Conservation (phyloP, 2,888 invertebrate genomes). For the Neelides folsomi region DNA sequence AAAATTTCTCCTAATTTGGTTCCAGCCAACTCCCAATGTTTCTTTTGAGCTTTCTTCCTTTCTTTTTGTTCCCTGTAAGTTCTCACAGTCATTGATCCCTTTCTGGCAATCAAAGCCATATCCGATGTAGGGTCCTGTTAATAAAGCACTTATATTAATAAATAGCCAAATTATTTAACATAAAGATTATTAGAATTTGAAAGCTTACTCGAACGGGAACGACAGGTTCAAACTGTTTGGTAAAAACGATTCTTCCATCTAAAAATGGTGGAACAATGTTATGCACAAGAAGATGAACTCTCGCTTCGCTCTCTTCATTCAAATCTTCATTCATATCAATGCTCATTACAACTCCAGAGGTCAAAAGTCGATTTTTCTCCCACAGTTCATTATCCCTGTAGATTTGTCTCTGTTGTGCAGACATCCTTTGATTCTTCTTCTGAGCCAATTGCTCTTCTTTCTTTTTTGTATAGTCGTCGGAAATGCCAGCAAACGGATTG, state of each 20-base stretch:
- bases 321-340: slow-evolving; percentile 80
- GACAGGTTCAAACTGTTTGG: slow-evolving; percentile 98
- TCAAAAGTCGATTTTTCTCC: slow-evolving; percentile 96
- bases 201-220: slow-evolving; percentile 62
- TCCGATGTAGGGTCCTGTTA: slow-evolving; percentile 80
- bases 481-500: slow-evolving; percentile 79
- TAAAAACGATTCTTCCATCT: slow-evolving; percentile 96
- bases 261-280: slow-evolving; percentile 98
- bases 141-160: slow-evolving; percentile 13
- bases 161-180: neutral
- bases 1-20: slow-evolving; percentile 92
- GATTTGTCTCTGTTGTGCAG: slow-evolving; percentile 90
- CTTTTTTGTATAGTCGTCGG: slow-evolving; percentile 80
- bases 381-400: slow-evolving; percentile 83
- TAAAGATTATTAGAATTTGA: neutral
- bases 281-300: slow-evolving; percentile 90
- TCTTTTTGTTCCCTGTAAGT: slow-evolving; percentile 92
- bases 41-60: slow-evolving; percentile 88
- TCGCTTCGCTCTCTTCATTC: slow-evolving; percentile 86
- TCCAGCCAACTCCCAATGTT: slow-evolving; percentile 97
- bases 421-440: slow-evolving; percentile 77
- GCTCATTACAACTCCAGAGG: slow-evolving; percentile 82
- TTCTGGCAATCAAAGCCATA: slow-evolving; percentile 89
- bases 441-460: slow-evolving; percentile 88
- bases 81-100: slow-evolving; percentile 81